Base-by-base conservation (phyloP, 1,140 invertebrate species). In the Drosophila aff. region DNA sequence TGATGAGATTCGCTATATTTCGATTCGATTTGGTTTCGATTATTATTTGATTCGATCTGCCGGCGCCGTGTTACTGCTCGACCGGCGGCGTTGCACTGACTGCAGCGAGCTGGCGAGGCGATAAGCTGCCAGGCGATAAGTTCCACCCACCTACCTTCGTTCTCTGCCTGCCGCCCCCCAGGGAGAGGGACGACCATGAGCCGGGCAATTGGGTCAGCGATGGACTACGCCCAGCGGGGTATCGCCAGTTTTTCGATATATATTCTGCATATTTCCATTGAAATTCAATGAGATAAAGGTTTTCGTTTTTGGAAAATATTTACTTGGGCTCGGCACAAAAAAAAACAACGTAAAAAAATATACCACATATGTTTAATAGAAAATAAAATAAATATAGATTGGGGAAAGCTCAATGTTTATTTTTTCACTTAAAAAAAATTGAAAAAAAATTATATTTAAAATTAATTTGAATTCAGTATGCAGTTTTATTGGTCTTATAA, bases 141-240 rank as follows among this genome's bases (percentile, higher is more conserved):
- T 44, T 11, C 44, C 41, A 4, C 63, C 53, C 67, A 49, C 26
- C 28, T 43, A 68, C 62, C 69, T 72, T 71, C 57, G 10, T 15
- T 28, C 49, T 11, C n/a, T 10, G 21, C 69, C n/a, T 7, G 21
- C 69, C 69, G 67, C 69, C 69, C 69, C 69, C 69, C 53, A 31
- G 16, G 53, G 28, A 18, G 33, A 13, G 23, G 21, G 58, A n/a
- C 23, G 40, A 49, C 26, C 49, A 16, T 43, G 33, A 67, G 28
- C 63, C 62, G 47, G 38, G 10, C 50, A 67, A 67, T 41, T 71
- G 33, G 65, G 69, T 33, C 69, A 50, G 33, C 52, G 33, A 41
- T 69, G 49, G 65, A 36, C 65, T 40, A 72, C 65, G 65, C 68
- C 68, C 67, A 68, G 68, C 4, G 1, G 49, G 38, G 31, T 66